Evolutionary conservation across 2,888 invertebrate genomes (phyloP), one percentile per base, ranked within the genome.

Genomic region (Acronicta psi): DNA sequence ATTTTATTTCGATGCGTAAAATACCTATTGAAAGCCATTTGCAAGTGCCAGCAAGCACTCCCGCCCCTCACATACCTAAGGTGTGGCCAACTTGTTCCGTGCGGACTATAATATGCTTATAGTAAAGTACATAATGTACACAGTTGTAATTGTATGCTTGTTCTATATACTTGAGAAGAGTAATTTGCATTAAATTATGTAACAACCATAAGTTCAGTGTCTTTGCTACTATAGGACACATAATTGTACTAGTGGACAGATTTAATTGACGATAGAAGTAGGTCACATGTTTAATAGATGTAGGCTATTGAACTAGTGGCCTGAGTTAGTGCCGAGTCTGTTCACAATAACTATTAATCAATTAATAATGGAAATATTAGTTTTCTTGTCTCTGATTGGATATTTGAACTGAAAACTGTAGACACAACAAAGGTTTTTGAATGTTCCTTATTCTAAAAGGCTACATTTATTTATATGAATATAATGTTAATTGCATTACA

Each of bases 331-430:
- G 8, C 14, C 14, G 14, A 37, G 37, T 36, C 45, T 41, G 9
- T 67, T 50, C 37, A 16, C 10, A 42, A 25, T 36, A 25, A 4
- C 11, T 17, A 18, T 47, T 38, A 16, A 42, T 25, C 17, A 67
- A 31, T 37, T 17, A 41, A 40, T 52, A 23, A 16, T 46, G 13
- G 5, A 2, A 20, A 20, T 5, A 4, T 8, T 13, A 16, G 1
- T 31, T 52, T 25, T 45, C 44, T 61, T 10, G 1, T 16, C 43
- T 31, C 29, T 25, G 9, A 25, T 60, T 60, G 14, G 9, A 46
- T 36, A 40, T 20, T 25, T 43, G 1, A 31, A 17, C 29, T 6
- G 11, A n/a, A 14, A 25, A n/a, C 17, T 25, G 18, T 17, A 11
- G 11, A 2, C 11, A 11, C 2, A n/a, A 34, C n/a, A 34, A 4